Conservation (phyloP, 2,888 invertebrate species). For the Temnothorax unifasciatus region DNA sequence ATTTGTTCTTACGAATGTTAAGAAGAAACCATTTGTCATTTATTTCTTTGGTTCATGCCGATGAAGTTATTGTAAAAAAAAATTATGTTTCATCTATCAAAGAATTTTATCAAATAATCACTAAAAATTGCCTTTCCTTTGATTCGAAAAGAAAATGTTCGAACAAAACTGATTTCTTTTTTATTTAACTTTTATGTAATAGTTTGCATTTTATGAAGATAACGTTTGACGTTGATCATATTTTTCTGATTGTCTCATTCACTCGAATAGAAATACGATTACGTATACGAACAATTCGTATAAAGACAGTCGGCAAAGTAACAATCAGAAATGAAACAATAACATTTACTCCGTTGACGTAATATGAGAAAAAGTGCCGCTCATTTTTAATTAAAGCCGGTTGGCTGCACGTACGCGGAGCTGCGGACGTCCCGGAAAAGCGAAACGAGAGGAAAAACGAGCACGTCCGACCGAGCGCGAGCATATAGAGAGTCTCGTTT, state of each 20-base stretch:
- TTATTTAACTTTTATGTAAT: neutral
- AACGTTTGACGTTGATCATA: neutral
- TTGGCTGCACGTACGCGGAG: conserved; percentile 38
- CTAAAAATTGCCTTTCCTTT: neutral
- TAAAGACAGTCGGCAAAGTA: conserved; percentile 27
- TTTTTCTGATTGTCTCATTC: conserved; percentile 10
- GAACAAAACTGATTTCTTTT: neutral
- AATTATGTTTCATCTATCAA: neutral
- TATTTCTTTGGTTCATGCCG: neutral
- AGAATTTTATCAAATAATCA: neutral
- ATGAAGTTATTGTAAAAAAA: neutral
- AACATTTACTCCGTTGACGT: conserved; percentile 53
- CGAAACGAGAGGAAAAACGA: conserved; percentile 36
- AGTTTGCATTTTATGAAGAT: neutral
- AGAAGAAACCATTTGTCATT: neutral
- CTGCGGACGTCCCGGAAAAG: conserved; percentile 42
- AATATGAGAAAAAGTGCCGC: conserved; percentile 55
- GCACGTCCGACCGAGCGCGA: conserved; percentile 41
- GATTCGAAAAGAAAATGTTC: neutral
- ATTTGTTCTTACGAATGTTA: neutral
- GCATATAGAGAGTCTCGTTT: conserved; percentile 53
- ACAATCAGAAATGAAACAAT: conserved; percentile 56
- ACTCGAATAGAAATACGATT: conserved; percentile 27
- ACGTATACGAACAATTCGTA: conserved; percentile 31
- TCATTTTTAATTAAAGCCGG: conserved; percentile 63